Evolutionary conservation across 1,140 invertebrate species (phyloP).

Genomic region (Cephus cinctus): DNA sequence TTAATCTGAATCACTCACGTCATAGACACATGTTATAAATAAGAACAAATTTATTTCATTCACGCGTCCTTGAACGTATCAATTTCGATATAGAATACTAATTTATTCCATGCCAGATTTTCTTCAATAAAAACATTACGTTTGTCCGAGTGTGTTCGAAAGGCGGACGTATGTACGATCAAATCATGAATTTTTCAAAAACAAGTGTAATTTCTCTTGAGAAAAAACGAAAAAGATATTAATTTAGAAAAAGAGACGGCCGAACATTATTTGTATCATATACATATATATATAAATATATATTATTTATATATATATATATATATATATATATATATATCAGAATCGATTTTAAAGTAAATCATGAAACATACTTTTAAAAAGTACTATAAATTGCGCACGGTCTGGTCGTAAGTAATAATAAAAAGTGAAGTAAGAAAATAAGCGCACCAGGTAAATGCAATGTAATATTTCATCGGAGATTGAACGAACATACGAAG

Average conservation of each 20-base stretch:
- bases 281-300: too few species aligned
- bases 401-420: conserved; percentile 60
- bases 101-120: conserved; percentile 23
- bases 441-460: conserved; percentile 69
- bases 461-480: conserved; percentile 55
- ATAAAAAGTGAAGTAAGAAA: conserved; percentile 23
- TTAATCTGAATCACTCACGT: too few species aligned
- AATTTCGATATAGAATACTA: conserved; percentile 53
- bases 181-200: not conserved
- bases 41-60: too few species aligned
- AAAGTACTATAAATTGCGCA: too few species aligned
- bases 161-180: not conserved
- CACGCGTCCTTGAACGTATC: conserved; percentile 32
- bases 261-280: not conserved
- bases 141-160: too few species aligned
- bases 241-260: not conserved
- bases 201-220: too few species aligned
- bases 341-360: conserved; percentile 16
- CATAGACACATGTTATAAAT: too few species aligned
- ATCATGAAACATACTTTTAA: too few species aligned
- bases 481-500: conserved; percentile 53
- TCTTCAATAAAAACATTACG: conserved; percentile 2
- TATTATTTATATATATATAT: too few species aligned
- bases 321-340: too few species aligned
- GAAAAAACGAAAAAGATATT: too few species aligned